Evolutionary conservation across 2,888 invertebrate genomes (phyloP).

Genomic region (Liopterus haemorrhoidalis): DNA sequence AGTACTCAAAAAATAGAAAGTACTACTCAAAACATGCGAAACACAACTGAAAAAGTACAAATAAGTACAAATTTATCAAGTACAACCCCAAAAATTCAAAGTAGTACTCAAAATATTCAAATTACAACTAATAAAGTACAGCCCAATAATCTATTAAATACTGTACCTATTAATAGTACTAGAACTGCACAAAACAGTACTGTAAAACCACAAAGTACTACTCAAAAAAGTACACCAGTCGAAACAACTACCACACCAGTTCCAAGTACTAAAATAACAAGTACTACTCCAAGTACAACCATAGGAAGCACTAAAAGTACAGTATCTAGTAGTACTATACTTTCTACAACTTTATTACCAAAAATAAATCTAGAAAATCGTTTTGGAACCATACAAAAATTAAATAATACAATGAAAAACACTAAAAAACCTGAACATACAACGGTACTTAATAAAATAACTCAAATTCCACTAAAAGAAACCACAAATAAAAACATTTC

Average conservation of each 20-base stretch:
- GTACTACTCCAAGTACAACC: neutral
- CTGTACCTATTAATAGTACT: no score
- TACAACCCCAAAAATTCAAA: no score
- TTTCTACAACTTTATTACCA: slow-evolving; percentile 8
- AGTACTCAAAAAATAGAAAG: no score
- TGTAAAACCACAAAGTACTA: neutral
- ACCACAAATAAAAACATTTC: slow-evolving; percentile 12
- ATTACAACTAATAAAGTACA: no score
- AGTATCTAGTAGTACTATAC: slow-evolving; percentile 32
- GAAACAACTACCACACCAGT: neutral
- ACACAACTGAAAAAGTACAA: no score
- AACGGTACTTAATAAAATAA: slow-evolving; percentile 1
- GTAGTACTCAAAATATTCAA: no score
- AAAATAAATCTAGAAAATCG: neutral
- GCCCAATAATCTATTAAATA: no score
- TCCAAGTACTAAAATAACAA: neutral
- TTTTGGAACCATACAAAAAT: neutral
- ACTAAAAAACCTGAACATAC: slow-evolving; percentile 4
- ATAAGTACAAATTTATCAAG: no score
- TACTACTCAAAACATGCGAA: no score
- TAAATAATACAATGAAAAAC: neutral
- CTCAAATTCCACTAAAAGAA: slow-evolving; percentile 11
- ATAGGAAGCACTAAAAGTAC: neutral
- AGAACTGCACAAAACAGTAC: no score
- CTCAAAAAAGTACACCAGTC: neutral